These are phyloP conservation scores for Genyomyrus donnyi DNA, from an alignment of 2,113 vertebrate species.

Conservation along the genomic window DNA sequence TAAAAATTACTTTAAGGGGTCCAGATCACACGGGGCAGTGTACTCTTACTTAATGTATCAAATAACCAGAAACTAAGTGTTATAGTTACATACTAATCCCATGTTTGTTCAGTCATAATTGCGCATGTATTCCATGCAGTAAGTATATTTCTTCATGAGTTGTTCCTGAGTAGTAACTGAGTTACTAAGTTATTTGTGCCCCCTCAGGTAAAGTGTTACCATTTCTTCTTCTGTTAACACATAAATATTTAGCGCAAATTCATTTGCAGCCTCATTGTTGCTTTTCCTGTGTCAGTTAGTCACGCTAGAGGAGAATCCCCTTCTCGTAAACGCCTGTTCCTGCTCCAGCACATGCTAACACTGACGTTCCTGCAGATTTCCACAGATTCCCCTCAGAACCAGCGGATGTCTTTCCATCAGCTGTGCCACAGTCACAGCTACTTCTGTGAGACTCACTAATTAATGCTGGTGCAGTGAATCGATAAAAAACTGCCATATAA, in stretches of 20 bases:
- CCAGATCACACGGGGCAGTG: too few relatives aligned
- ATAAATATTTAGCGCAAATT: neutral
- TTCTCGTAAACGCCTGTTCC: neutral
- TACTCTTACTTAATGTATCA: neutral
- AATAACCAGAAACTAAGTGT: neutral
- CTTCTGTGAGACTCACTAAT: neutral
- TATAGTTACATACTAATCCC: neutral
- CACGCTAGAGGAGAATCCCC: neutral
- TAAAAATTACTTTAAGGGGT: too few relatives aligned
- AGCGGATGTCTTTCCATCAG: neutral
- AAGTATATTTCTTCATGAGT: neutral
- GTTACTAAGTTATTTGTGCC: neutral
- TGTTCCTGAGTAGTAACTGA: neutral
- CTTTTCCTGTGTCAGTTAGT: neutral
- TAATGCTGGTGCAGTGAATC: neutral
- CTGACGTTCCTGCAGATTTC: neutral
- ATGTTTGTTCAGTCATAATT: neutral
- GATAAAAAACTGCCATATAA: neutral
- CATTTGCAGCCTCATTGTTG: neutral
- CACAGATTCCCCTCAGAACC: neutral
- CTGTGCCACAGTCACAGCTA: neutral
- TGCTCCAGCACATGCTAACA: neutral
- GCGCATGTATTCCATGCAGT: neutral
- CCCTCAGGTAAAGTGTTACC: neutral
- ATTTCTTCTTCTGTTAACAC: neutral